phyloP scores from a whole-genome alignment of 2,888 invertebrate species.

The Hipparchia sbordonii region DNA sequence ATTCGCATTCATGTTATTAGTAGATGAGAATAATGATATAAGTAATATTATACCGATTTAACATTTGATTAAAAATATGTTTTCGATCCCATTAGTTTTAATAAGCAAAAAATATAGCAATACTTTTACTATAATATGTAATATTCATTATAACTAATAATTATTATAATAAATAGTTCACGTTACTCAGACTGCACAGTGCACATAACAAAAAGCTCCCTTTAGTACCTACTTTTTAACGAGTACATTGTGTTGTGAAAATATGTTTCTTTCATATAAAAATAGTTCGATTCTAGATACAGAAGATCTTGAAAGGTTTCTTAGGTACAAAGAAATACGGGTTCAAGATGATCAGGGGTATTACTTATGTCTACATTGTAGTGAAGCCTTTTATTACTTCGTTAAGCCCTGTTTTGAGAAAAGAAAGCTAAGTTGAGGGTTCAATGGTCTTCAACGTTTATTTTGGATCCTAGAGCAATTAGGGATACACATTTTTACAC shows the following conservation, averaged over 20 bases:
- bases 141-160: no score
- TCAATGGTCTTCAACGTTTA: slow-evolving; percentile 6
- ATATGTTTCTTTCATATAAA: neutral
- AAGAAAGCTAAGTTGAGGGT: slow-evolving; percentile 1
- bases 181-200: no score
- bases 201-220: no score
- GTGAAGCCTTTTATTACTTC: slow-evolving; percentile 1
- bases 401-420: slow-evolving; percentile 9
- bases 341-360: neutral
- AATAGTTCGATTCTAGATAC: neutral
- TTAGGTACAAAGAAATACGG: neutral
- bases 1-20: no score
- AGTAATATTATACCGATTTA: no score
- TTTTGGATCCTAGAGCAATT: slow-evolving; percentile 1
- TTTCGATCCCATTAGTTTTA: no score
- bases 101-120: no score
- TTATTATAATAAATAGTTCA: no score
- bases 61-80: no score
- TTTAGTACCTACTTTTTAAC: no score
- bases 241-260: neutral
- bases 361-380: slow-evolving; percentile 5
- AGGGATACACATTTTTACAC: neutral
- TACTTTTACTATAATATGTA: no score
- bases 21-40: no score
- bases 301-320: slow-evolving; percentile 4